phyloP scores from a whole-genome alignment of 2,888 invertebrate genomes.

The Malthinus flaveolus region DNA sequence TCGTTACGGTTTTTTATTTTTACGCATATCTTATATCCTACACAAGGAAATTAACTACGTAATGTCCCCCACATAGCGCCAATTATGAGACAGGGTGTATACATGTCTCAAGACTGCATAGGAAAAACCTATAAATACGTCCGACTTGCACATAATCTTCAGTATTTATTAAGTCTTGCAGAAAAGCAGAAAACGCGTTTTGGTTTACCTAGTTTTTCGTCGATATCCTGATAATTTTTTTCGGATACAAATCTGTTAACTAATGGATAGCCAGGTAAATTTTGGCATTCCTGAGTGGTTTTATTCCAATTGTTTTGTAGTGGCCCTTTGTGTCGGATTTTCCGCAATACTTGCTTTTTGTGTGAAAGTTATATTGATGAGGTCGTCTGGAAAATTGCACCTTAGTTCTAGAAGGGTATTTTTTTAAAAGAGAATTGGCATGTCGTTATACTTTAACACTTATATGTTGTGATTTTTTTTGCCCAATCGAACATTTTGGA shows the following conservation, averaged over 20 bases:
- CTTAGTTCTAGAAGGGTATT: constrained; percentile 42
- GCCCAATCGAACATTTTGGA: not conserved
- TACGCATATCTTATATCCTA: not conserved
- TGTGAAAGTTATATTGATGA: constrained; percentile 47
- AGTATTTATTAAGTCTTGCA: constrained; percentile 39
- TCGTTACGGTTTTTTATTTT: not conserved
- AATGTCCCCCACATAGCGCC: constrained; percentile 22
- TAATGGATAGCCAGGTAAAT: constrained; percentile 52
- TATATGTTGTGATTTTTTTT: constrained; percentile 1
- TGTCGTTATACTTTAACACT: constrained; percentile 6
- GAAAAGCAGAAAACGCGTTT: constrained; percentile 21
- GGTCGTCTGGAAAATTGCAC: constrained; percentile 44
- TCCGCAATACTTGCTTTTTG: constrained; percentile 49
- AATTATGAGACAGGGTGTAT: constrained; percentile 38
- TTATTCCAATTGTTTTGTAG: constrained; percentile 45
- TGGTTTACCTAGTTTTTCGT: no score
- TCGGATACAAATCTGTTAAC: constrained; percentile 7
- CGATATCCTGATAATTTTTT: constrained; percentile 1
- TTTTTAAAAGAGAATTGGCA: constrained; percentile 23
- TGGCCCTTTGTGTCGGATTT: constrained; percentile 47
- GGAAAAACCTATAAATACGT: constrained; percentile 51
- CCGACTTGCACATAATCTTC: constrained; percentile 44
- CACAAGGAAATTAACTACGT: constrained; percentile 13
- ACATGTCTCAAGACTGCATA: constrained; percentile 44
- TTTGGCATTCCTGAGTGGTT: constrained; percentile 42